These are phyloP conservation scores for Nannospalax galili DNA, from an alignment of 2,113 vertebrate species.

Conservation along the genomic window DNA sequence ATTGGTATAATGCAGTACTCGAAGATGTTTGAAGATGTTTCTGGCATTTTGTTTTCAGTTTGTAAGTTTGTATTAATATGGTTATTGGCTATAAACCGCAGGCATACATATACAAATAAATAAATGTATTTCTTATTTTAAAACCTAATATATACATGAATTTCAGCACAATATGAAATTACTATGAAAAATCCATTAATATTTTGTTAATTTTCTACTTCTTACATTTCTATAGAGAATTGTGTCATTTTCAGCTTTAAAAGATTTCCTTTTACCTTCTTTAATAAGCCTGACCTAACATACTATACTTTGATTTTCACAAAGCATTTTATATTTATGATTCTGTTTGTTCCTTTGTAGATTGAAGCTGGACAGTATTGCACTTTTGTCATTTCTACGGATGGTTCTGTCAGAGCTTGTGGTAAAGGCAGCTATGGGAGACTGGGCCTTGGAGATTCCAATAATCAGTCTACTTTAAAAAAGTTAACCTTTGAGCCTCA, in stretches of 20 bases:
- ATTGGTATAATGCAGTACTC: no score
- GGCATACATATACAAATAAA: no score
- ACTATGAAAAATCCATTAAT: conserved; percentile 5
- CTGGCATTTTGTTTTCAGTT: no score
- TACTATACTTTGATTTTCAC: conserved; percentile 13
- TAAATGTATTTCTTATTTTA: no score
- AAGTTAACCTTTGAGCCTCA: conserved; percentile 93
- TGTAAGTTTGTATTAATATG: no score
- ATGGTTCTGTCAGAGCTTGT: conserved; percentile 92
- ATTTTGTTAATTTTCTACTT: conserved; percentile 44
- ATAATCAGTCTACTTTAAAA: conserved; percentile 93
- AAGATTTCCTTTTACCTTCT: conserved; percentile 45
- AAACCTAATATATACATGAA: conserved; percentile 25
- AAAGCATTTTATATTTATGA: conserved; percentile 49
- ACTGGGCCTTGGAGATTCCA: conserved; percentile 91
- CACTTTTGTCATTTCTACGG: conserved; percentile 92
- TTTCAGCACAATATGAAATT: conserved; percentile 36
- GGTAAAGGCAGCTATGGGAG: conserved; percentile 93
- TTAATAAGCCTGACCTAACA: conserved; percentile 41
- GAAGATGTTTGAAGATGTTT: no score
- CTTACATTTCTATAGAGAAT: background rate
- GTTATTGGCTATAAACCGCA: no score
- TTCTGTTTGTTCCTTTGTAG: conserved; percentile 77
- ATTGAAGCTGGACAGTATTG: conserved; percentile 94
- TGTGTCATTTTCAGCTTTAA: conserved; percentile 12